Conservation (phyloP, 2,113 vertebrate species). For the Nycticryphes semicollaris region DNA sequence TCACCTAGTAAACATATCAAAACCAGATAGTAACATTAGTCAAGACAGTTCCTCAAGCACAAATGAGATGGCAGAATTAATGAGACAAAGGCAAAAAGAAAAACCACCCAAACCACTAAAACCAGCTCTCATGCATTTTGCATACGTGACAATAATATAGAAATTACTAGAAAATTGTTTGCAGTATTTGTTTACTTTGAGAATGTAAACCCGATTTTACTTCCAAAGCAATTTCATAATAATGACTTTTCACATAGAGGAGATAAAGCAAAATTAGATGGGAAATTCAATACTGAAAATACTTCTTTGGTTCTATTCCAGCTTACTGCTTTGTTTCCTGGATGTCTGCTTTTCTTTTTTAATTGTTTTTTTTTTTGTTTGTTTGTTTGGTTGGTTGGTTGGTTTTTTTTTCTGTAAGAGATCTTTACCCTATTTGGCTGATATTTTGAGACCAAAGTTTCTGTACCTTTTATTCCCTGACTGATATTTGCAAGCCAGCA, state of each 20-base stretch:
- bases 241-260: not conserved
- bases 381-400: not conserved
- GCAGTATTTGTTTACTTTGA: not conserved
- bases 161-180: not conserved
- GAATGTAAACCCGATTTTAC: not conserved
- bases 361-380: not conserved
- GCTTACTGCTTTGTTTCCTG: not conserved
- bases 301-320: not conserved
- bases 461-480: not conserved
- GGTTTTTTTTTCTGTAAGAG: not conserved
- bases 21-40: not conserved
- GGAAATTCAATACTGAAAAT: not conserved
- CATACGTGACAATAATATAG: not conserved
- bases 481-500: conserved; percentile 12
- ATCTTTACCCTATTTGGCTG: not conserved
- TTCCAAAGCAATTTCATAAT: conserved; percentile 1
- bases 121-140: not conserved
- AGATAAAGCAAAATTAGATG: conserved; percentile 16
- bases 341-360: not conserved
- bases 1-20: not conserved
- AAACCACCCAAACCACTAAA: not conserved
- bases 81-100: not conserved
- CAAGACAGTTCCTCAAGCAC: not conserved
- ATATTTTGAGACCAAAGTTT: not conserved
- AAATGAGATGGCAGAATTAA: not conserved